Evolutionary conservation across 2,113 vertebrate species (phyloP).

Genomic region (Melanocharis versteri): DNA sequence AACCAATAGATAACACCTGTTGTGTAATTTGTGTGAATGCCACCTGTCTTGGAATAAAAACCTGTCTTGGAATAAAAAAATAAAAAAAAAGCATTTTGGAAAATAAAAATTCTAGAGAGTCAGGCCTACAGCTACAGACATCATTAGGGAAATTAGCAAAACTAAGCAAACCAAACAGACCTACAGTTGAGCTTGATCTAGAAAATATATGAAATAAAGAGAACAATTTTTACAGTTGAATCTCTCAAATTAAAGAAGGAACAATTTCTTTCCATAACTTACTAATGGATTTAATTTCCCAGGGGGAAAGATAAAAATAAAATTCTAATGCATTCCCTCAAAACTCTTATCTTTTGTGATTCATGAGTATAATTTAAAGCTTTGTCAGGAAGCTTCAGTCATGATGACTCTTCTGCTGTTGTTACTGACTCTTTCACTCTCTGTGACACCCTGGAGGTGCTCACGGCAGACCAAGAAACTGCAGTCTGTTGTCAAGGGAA

Average conservation of each 20-base stretch:
- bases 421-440: neutral
- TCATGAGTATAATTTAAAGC: slow-evolving; percentile 38
- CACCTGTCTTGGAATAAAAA: neutral
- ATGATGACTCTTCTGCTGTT: neutral
- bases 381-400: neutral
- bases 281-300: slow-evolving; percentile 57
- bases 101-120: neutral
- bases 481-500: neutral
- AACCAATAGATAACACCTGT: neutral
- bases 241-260: neutral
- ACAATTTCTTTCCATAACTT: neutral
- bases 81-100: too few species aligned
- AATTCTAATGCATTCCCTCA: slow-evolving; percentile 22
- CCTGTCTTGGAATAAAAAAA: neutral
- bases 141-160: neutral
- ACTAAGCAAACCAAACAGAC: neutral
- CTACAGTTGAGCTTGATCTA: neutral
- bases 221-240: neutral
- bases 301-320: slow-evolving; percentile 46
- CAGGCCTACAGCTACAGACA: neutral
- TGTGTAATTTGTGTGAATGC: neutral
- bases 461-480: neutral
- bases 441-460: neutral
- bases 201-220: neutral
- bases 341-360: slow-evolving; percentile 40